These are phyloP conservation scores for Homarus gammarus DNA, from an alignment of 2,888 invertebrate genomes.

Conservation along the genomic window DNA sequence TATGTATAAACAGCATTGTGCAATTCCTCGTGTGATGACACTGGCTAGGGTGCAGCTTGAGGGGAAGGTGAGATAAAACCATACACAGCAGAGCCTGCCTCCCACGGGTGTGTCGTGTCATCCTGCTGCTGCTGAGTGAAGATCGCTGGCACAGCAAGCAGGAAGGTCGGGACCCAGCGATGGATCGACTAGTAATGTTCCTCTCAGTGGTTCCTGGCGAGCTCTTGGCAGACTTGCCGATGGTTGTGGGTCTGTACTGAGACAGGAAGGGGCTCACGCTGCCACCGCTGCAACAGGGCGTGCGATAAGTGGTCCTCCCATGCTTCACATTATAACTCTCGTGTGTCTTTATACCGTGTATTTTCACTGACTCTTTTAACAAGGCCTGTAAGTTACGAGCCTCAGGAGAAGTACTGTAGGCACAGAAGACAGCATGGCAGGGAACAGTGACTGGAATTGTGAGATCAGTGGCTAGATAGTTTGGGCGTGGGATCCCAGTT, in stretches of 20 bases:
- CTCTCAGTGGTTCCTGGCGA: slow-evolving; percentile 12
- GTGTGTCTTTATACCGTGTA: slow-evolving; percentile 22
- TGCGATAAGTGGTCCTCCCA: neutral
- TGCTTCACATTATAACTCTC: neutral
- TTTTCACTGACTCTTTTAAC: slow-evolving; percentile 37
- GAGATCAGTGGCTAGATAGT: neutral
- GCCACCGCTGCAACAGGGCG: slow-evolving; percentile 29
- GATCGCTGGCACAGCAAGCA: slow-evolving; percentile 48
- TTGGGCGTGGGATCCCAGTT: neutral
- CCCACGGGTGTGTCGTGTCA: slow-evolving; percentile 30
- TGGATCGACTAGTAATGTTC: neutral
- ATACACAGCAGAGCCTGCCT: slow-evolving; percentile 51
- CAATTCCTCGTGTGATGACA: slow-evolving; percentile 38
- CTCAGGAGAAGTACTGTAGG: slow-evolving; percentile 56
- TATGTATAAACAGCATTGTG: slow-evolving; percentile 39
- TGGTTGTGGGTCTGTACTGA: slow-evolving; percentile 36
- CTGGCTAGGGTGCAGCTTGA: slow-evolving; percentile 57
- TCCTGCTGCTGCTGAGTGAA: slow-evolving; percentile 30
- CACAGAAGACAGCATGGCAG: slow-evolving; percentile 60
- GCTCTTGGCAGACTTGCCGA: slow-evolving; percentile 6
- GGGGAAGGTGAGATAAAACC: slow-evolving; percentile 41
- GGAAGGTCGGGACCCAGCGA: neutral
- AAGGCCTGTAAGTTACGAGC: slow-evolving; percentile 42
- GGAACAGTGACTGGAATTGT: slow-evolving; percentile 20
- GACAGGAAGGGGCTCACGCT: slow-evolving; percentile 20